Base-by-base conservation (phyloP, 2,888 invertebrate species). In the Tetropium fuscum region DNA sequence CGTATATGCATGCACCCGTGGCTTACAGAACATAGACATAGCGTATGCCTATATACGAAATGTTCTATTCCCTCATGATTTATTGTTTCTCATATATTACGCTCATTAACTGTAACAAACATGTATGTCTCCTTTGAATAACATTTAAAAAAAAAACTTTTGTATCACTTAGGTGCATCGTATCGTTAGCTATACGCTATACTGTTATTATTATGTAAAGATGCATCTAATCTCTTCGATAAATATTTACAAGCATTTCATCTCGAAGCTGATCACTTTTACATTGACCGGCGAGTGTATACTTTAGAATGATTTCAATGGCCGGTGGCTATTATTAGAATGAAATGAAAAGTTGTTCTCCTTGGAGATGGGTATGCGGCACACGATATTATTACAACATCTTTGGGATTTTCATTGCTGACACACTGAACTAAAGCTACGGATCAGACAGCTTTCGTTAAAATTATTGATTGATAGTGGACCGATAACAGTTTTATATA, bases 321-420 rank as follows among this genome's bases (percentile, higher is more conserved):
- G 54, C 53, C 48, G 38, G 38, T 10, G 65, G 66, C 57, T 64
- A 62, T 60, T 63, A 66, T 65, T 68, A 66, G 64, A 70, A 66
- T 59, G 63, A 73, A 75, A 71, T 68, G 68, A 74, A 75, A 74
- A 74, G 76, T 72, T 58, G 74, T 67, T 74, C 63, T 69, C 76
- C 76, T 76, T 76, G 76, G 65, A 70, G 72, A 74, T 71, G 73
- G 51, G 48, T 13, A n/a, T n/a, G n/a, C n/a, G n/a, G n/a, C 19
- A 51, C 40, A 8, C 40, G 18, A 40, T 51, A 40, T 40, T 40
- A 34, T 34, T 20, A 41, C 36, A 48, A 59, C 58, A 53, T 34
- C 48, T 59, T 44, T 36, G 34, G 7, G 53, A 51, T 51, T 36
- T 48, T 41, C 36, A 48, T 43, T 36, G 38, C 48, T 59, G 58